Conservation (phyloP, 2,797 vertebrate species). For the Apogon hyalosoma region DNA sequence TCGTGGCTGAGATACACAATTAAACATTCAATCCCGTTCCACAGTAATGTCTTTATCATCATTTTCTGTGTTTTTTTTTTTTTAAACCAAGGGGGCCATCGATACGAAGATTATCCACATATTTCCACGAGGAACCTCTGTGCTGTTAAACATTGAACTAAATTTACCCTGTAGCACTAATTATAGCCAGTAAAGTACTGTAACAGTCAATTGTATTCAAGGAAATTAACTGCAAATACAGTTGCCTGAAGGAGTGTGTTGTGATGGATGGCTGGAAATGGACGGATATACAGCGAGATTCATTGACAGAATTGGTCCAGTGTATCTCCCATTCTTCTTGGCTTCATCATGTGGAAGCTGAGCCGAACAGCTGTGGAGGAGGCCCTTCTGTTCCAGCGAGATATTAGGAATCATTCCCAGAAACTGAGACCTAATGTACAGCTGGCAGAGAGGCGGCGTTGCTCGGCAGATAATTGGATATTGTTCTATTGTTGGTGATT, state of each 20-base stretch:
- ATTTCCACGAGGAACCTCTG: no score
- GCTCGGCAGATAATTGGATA: conserved; percentile 65
- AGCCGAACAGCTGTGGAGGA: conserved; percentile 62
- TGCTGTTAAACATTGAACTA: no score
- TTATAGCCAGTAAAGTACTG: not conserved
- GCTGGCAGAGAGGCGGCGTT: conserved; percentile 52
- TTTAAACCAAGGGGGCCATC: no score
- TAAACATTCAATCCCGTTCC: no score
- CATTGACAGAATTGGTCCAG: not conserved
- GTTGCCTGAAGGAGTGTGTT: not conserved
- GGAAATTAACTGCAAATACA: not conserved
- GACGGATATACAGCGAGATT: not conserved
- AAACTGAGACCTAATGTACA: conserved; percentile 63
- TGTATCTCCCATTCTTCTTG: conserved; percentile 17
- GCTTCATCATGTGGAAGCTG: conserved; percentile 17
- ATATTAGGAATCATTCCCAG: conserved; percentile 60
- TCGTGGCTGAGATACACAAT: no score
- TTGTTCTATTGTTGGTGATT: conserved; percentile 63
- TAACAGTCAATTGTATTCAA: not conserved
- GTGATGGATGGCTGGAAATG: not conserved
- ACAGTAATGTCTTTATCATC: no score
- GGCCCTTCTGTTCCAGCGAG: conserved; percentile 35
- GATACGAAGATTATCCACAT: no score
- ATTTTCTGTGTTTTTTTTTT: no score
- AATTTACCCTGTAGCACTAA: no score